These are phyloP conservation scores for Cichladusa arquata DNA, from an alignment of 2,113 vertebrate genomes.

Conservation along the genomic window DNA sequence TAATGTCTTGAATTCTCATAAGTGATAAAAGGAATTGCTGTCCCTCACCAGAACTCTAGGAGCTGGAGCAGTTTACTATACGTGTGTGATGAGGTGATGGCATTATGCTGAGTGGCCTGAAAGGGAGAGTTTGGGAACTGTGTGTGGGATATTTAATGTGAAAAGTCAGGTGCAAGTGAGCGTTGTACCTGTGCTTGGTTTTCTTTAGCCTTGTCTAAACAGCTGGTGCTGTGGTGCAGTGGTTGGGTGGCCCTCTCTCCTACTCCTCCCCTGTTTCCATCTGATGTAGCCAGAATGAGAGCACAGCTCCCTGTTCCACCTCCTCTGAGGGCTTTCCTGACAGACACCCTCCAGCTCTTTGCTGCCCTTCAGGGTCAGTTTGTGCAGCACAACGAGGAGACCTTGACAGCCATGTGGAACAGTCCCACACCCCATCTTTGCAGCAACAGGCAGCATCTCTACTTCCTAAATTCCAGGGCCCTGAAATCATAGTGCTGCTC, in stretches of 20 bases:
- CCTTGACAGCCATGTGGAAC: not conserved
- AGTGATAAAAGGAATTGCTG: not conserved
- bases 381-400: not conserved
- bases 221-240: not conserved
- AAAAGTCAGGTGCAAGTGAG: not conserved
- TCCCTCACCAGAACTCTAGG: not conserved
- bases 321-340: not conserved
- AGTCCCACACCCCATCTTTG: not conserved
- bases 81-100: accelerated
- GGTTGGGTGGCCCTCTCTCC: not conserved
- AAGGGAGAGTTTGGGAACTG: not conserved
- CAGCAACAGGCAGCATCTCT: not conserved
- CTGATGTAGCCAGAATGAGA: not conserved
- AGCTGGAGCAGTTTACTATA: not conserved
- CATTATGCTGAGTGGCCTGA: accelerated
- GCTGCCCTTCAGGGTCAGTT: not conserved
- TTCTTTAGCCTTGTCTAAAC: not conserved
- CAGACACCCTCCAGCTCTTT: not conserved
- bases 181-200: not conserved
- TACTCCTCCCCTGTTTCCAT: not conserved
- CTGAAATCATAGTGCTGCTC: slow-evolving; percentile 18
- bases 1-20: not conserved
- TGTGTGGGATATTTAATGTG: not conserved
- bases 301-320: accelerated
- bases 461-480: slow-evolving; percentile 39